Evolutionary conservation across 2,888 invertebrate genomes (phyloP), one percentile per base, ranked within the genome.

Genomic region (Eristalinus aeneus): DNA sequence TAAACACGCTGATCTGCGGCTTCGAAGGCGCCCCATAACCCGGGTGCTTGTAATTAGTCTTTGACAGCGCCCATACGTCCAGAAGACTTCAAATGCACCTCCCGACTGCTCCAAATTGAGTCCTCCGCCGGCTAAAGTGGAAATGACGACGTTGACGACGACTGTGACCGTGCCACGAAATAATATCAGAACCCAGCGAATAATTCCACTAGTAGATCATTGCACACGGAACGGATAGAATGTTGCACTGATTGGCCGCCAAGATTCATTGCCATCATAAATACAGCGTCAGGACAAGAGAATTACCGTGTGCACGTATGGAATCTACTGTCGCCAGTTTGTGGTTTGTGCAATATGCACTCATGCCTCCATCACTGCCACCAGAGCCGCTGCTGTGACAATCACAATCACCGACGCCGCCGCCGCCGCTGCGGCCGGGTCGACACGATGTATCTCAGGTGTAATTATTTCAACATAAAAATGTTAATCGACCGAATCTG

Each of bases 401-500:
- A 27, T 27, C 27, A 27, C 27, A 27, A 27, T 27, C 27, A 27
- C 34, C 32, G 46, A 16, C 12, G 58, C 31, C 22, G 54, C 36
- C 68, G 64, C 75, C 64, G 84, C 67, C 71, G 76, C n/a, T n/a
- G n/a, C n/a, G n/a, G n/a, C n/a, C 63, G 72, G 56, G 72, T 54
- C 81, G 76, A 81, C 85, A 86, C 82, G 69, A 72, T 86, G 77
- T 82, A 69, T 82, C 73, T 86, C 82, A 86, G 86, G 82, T 86
- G 86, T 86, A 86, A 86, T 86, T 86, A 86, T 82, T 82, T 81
- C 76, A 86, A 86, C 86, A 86, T 86, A 86, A 82, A 86, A 86
- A 86, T 86, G 86, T 86, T 86, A 77, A 86, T 86, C 86, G 82
- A 82, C 77, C 74, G 74, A 77, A 86, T 86, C 86, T 86, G 86